Evolutionary conservation across 2,888 invertebrate genomes (phyloP), one percentile per base, ranked within the genome.

Genomic region (Petrolisthes manimaculis): DNA sequence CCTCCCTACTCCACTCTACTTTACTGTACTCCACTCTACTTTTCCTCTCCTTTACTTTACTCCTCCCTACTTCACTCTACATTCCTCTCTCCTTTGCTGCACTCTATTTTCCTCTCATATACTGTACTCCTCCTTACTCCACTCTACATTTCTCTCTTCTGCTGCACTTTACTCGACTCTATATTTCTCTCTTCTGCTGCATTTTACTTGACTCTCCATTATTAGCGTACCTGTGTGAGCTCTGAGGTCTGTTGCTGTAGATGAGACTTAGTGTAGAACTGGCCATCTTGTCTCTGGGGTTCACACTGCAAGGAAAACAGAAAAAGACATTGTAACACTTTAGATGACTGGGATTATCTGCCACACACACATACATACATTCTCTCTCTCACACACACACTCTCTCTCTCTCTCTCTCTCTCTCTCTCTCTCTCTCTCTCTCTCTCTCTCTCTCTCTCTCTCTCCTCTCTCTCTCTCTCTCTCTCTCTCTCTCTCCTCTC

Each of bases 181-280:
- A n/a, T n/a, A n/a, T n/a, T n/a, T n/a, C n/a, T n/a, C n/a, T n/a
- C n/a, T n/a, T n/a, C n/a, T n/a, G n/a, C n/a, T n/a, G n/a, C n/a
- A n/a, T n/a, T n/a, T n/a, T n/a, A n/a, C n/a, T n/a, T n/a, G n/a
- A n/a, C n/a, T n/a, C n/a, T n/a, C n/a, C n/a, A n/a, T n/a, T n/a
- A n/a, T n/a, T n/a, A n/a, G n/a, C n/a, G n/a, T 21, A 90, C 90
- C 90, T 90, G 90, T 4, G 90, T 90, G n/a, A 89, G 82, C 85
- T 55, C 56, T 90, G 89, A 5, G 90, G 90, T 51, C 87, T 79
- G n/a, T 85, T 89, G 75, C 89, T 89, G 89, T 91, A 91, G 9
- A 91, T 89, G 67, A 91, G 89, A 56, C 88, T 89, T 18, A 89
- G 71, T 4, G 91, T 91, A 5, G 91, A 91, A 77, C 91, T 91